Evolutionary conservation across 2,888 invertebrate genomes (phyloP), one percentile per base, ranked within the genome.

Genomic region (Yponomeuta plumbellus): DNA sequence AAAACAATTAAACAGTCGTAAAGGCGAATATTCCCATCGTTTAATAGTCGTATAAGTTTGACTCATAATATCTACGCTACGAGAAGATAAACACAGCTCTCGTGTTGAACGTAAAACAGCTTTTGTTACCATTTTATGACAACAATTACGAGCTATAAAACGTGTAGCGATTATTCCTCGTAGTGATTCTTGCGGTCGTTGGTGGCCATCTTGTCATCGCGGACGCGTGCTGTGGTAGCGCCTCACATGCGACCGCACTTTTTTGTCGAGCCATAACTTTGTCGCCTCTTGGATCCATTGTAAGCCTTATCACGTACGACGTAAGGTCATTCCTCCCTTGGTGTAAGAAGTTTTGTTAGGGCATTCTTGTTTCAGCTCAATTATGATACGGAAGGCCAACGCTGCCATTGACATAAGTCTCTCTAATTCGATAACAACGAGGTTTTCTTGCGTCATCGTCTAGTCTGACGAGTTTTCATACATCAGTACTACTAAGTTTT

Each of bases 91-190:
- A 89, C 84, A 83, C 80, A 77, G 76, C 81, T 87, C 87, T 88
- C 86, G 87, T 88, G 86, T 85, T 80, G 84, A 84, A 85, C 86
- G 83, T 90, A 87, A 91, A 89, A 86, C 81, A 86, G 86, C 84
- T 88, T 89, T 90, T 90, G 90, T 90, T 88, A 87, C 86, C 80
- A 87, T 88, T 91, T 91, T 90, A 91, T 85, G 88, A 87, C 88
- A 88, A 88, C 89, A 89, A 91, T 90, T 91, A 91, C 85, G 89
- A 88, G 83, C 90, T 83, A 90, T 91, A 90, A 91, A 90, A 87
- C 84, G 81, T 86, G 86, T 86, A 86, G 83, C 84, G 86, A 88
- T 88, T 88, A 89, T 89, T 85, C 82, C 79, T 81, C 80, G 84
- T 83, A 84, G 83, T 85, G 82, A 88, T 88, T 86, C 85, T 85